A percentile compares a stretch with the other conserved stretches of the same genome.
phyloP scores from a whole-genome alignment of 2,113 vertebrate genomes.

The Hucho hucho region DNA sequence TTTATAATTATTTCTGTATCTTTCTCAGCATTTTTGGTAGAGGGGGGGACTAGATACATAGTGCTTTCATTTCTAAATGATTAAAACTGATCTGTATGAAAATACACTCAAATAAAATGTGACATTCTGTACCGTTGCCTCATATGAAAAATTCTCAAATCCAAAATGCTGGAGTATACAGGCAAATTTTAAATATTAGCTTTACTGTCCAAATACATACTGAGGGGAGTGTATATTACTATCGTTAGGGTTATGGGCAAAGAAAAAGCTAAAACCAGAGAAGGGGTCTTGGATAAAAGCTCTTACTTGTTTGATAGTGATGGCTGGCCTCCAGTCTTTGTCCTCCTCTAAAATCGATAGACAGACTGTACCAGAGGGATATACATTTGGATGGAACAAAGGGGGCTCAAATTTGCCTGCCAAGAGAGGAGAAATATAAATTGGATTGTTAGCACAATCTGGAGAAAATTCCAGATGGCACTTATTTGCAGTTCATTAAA shows the following conservation, averaged over 20 bases:
- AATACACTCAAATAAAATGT: too few relatives aligned
- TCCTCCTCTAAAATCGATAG: slow-evolving; percentile 90
- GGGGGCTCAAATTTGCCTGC: slow-evolving; percentile 90
- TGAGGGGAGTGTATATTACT: not conserved
- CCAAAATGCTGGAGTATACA: too few relatives aligned
- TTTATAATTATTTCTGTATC: too few relatives aligned
- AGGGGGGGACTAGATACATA: too few relatives aligned
- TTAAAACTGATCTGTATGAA: too few relatives aligned
- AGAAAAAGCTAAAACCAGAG: not conserved
- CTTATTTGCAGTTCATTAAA: not conserved
- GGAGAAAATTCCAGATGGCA: not conserved
- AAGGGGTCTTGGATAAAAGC: not conserved
- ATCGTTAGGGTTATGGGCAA: not conserved
- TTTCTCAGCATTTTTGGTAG: too few relatives aligned
- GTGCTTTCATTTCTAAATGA: too few relatives aligned
- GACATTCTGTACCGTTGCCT: not conserved
- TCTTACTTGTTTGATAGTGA: slow-evolving; percentile 88
- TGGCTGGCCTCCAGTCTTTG: slow-evolving; percentile 90
- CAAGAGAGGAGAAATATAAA: not conserved
- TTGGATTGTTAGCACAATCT: not conserved
- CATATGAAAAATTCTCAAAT: too few relatives aligned
- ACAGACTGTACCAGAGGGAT: slow-evolving; percentile 87
- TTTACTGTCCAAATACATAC: too few relatives aligned
- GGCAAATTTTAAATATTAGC: too few relatives aligned
- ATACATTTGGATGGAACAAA: slow-evolving; percentile 87